Evolutionary conservation across 2,113 vertebrate species (phyloP).

Genomic region (Nipponia nippon): DNA sequence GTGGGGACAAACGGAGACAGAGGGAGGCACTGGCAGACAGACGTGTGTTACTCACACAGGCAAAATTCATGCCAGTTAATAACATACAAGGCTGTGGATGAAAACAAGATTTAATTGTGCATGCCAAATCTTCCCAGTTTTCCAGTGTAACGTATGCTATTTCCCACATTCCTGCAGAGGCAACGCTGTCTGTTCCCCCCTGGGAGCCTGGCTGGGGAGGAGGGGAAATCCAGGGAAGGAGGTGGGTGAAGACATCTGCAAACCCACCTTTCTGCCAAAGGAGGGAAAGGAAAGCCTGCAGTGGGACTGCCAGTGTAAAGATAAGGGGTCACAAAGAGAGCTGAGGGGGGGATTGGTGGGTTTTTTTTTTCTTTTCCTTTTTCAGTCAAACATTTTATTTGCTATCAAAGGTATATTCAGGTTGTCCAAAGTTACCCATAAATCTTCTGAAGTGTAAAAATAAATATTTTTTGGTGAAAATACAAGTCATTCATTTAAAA

Average conservation of each 20-base stretch:
- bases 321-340: neutral
- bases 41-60: neutral
- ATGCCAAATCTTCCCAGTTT: conserved; percentile 28
- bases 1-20: neutral
- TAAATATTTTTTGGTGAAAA: too few species aligned
- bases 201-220: neutral
- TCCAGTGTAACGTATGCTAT: conserved; percentile 8
- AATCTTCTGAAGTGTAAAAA: neutral
- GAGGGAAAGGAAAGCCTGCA: neutral
- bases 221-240: neutral
- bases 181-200: neutral
- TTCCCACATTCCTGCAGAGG: conserved; percentile 23
- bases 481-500: neutral
- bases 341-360: neutral
- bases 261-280: neutral
- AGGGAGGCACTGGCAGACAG: neutral
- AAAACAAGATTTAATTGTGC: conserved; percentile 60
- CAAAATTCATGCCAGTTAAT: conserved; percentile 50
- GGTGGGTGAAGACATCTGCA: neutral
- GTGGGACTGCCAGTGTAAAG: neutral
- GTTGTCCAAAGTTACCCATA: neutral
- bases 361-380: neutral
- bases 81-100: conserved; percentile 42
- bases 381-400: neutral
- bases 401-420: neutral